Conservation (phyloP, 2,113 vertebrate species). For the Origma solitaria region DNA sequence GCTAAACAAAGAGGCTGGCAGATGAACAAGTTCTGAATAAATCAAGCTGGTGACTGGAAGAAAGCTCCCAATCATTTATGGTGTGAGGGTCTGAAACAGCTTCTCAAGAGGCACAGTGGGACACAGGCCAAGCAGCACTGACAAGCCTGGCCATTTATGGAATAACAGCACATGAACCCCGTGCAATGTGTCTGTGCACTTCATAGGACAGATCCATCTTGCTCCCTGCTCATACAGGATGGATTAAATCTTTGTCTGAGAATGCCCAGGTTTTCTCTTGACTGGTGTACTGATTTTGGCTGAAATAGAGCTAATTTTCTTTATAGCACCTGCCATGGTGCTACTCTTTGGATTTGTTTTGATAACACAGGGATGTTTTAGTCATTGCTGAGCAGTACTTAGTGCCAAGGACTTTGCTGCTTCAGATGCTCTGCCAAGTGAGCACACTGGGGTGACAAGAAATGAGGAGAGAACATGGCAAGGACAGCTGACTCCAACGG, state of each 20-base stretch:
- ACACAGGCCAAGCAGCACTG: neutral
- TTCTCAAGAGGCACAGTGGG: neutral
- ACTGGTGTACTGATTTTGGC: neutral
- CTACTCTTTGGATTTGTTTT: neutral
- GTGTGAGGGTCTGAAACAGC: neutral
- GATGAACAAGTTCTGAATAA: neutral
- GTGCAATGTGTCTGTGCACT: neutral
- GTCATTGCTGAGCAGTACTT: neutral
- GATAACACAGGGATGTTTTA: neutral
- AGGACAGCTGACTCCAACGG: neutral
- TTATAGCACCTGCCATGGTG: neutral
- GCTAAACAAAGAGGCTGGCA: neutral
- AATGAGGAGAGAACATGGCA: neutral
- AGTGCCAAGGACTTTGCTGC: neutral
- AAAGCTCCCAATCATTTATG: neutral
- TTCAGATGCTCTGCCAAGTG: fast-evolving
- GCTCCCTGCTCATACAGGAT: neutral
- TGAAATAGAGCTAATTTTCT: neutral
- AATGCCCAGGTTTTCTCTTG: neutral
- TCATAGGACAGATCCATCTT: neutral
- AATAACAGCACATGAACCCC: neutral
- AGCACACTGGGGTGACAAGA: neutral
- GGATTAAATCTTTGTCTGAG: neutral
- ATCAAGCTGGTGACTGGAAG: neutral
- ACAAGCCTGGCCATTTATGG: neutral